phyloP scores from a whole-genome alignment of 2,113 vertebrate genomes.

The Willisornis vidua region DNA sequence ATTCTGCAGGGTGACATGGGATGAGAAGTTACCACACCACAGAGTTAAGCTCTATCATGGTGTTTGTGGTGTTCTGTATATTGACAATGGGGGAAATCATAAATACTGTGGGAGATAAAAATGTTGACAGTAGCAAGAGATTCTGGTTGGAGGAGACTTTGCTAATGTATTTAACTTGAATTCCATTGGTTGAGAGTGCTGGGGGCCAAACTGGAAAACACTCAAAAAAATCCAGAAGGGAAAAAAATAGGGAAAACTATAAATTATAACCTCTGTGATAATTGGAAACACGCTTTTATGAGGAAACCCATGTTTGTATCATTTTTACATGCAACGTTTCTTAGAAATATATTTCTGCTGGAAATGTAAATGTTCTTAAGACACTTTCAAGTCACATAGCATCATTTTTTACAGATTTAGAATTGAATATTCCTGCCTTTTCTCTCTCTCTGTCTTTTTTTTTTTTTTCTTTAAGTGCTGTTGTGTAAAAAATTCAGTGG shows the following conservation, averaged over 20 bases:
- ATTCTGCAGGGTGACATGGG: background rate
- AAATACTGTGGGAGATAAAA: background rate
- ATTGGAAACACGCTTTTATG: background rate
- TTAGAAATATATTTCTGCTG: background rate
- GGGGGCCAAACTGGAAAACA: background rate
- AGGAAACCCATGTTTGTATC: background rate
- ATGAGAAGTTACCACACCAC: background rate
- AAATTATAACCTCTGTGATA: background rate
- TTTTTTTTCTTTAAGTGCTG: background rate
- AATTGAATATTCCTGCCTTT: background rate
- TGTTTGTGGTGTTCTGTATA: constrained; percentile 11
- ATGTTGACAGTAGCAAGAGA: background rate
- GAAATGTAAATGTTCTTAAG: background rate
- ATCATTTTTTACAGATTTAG: background rate
- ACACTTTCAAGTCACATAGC: background rate
- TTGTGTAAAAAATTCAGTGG: background rate
- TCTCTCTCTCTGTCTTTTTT: rapidly evolving
- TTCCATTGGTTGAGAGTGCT: background rate
- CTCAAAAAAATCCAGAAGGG: background rate
- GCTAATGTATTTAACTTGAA: background rate
- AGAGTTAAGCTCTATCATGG: background rate
- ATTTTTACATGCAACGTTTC: background rate
- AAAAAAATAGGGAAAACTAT: background rate
- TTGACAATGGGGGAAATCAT: background rate
- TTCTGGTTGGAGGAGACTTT: background rate